phyloP scores from a whole-genome alignment of 2,888 invertebrate species.

The Malacosoma neustria region DNA sequence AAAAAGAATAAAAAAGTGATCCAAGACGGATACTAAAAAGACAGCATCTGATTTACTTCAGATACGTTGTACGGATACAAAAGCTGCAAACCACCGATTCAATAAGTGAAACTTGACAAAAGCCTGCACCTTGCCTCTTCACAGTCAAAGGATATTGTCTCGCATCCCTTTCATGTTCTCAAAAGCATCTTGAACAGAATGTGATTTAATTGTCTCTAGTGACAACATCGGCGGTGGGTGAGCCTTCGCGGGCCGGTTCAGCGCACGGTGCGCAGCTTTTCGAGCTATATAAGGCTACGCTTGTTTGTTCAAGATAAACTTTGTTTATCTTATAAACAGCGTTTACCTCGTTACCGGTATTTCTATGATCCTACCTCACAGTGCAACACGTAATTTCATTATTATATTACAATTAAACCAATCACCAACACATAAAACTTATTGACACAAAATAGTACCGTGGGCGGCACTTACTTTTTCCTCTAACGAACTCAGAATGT shows the following conservation, averaged over 20 bases:
- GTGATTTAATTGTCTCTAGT: slow-evolving; percentile 31
- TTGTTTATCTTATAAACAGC: slow-evolving; percentile 49
- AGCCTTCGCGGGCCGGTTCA: slow-evolving; percentile 18
- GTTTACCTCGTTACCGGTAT: slow-evolving; percentile 30
- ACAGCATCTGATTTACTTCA: not conserved
- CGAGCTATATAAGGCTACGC: slow-evolving; percentile 47
- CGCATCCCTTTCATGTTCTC: slow-evolving; percentile 20
- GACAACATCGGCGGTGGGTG: slow-evolving; percentile 7
- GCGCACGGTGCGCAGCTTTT: slow-evolving; percentile 33
- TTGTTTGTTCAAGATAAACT: slow-evolving; percentile 52
- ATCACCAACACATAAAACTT: not conserved
- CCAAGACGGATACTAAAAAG: not conserved
- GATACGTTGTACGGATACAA: slow-evolving; percentile 5
- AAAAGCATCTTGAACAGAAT: slow-evolving; percentile 25
- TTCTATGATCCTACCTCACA: not conserved
- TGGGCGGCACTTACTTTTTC: slow-evolving; percentile 81
- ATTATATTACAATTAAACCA: not conserved
- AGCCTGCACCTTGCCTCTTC: slow-evolving; percentile 23
- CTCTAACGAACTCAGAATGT: slow-evolving; percentile 83
- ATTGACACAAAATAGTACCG: slow-evolving; percentile 12
- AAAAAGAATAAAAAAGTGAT: not conserved
- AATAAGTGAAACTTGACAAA: slow-evolving; percentile 15
- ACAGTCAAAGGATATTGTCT: slow-evolving; percentile 22
- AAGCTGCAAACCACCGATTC: slow-evolving; percentile 16
- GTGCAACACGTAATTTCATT: not conserved